Conservation (phyloP, 2,797 vertebrate genomes). For the Ataeniobius toweri region DNA sequence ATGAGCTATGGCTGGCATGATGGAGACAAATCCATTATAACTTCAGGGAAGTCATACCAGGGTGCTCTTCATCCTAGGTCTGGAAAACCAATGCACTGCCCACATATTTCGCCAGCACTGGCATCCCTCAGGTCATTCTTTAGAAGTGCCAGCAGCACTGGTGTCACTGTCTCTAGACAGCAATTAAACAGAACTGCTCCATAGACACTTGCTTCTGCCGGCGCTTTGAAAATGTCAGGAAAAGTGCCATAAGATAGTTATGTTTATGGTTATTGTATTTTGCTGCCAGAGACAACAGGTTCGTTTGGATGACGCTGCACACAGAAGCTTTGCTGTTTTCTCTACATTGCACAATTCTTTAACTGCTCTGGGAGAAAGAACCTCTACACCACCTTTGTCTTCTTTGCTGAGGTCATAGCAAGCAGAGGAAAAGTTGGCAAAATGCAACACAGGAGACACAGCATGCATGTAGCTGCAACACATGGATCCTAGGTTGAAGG, state of each 20-base stretch:
- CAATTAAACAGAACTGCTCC: neutral
- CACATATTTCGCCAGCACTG: neutral
- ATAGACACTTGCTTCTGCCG: neutral
- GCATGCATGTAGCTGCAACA: neutral
- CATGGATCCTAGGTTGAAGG: neutral
- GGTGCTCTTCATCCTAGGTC: neutral
- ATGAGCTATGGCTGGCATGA: too few species aligned
- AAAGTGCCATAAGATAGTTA: neutral
- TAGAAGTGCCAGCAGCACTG: neutral
- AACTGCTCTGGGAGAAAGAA: neutral
- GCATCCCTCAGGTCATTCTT: neutral
- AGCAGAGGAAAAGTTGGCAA: neutral
- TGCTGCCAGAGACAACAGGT: neutral
- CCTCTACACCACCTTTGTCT: neutral
- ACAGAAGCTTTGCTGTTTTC: neutral
- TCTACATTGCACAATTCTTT: neutral
- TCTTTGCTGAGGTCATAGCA: conserved; percentile 1
- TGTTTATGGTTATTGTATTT: neutral
- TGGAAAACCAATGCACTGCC: neutral
- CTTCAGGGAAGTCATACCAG: too few species aligned
- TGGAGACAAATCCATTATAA: too few species aligned
- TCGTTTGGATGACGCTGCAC: neutral
- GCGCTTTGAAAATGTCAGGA: neutral
- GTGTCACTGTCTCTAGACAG: neutral
- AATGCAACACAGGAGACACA: neutral